Conservation (phyloP, 2,113 vertebrate species). For the Tonatia bakeri region DNA sequence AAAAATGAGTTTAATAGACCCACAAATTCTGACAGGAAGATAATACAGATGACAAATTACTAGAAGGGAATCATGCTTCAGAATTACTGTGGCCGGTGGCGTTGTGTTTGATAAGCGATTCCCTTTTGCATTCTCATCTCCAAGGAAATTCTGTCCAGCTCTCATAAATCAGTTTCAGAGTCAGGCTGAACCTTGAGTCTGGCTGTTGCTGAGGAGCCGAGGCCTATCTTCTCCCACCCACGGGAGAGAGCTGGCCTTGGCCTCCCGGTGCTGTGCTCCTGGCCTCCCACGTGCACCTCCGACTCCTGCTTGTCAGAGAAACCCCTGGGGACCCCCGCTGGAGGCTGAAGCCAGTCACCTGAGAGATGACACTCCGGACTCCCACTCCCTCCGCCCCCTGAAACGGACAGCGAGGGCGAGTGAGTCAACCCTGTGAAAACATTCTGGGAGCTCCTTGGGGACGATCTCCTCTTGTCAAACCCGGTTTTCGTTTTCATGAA, state of each 20-base stretch:
- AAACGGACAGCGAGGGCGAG: not conserved
- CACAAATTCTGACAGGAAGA: slow-evolving; percentile 1
- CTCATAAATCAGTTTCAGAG: not conserved
- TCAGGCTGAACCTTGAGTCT: not conserved
- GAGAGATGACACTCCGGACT: not conserved
- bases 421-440: rapidly evolving
- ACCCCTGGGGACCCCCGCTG: rapidly evolving
- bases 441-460: not conserved
- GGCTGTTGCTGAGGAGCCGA: not conserved
- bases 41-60: not conserved
- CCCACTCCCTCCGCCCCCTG: too few species aligned
- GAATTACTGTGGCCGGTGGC: not conserved
- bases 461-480: not conserved
- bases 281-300: not conserved
- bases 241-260: not conserved
- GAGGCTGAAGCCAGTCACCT: not conserved
- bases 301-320: not conserved
- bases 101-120: not conserved
- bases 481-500: not conserved
- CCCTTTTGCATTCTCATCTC: not conserved
- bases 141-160: not conserved
- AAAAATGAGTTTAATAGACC: not conserved
- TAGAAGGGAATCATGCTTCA: not conserved
- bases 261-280: too few species aligned
- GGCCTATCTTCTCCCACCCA: not conserved